Conservation (phyloP, 2,888 invertebrate species). For the Chymomyza amoena region DNA sequence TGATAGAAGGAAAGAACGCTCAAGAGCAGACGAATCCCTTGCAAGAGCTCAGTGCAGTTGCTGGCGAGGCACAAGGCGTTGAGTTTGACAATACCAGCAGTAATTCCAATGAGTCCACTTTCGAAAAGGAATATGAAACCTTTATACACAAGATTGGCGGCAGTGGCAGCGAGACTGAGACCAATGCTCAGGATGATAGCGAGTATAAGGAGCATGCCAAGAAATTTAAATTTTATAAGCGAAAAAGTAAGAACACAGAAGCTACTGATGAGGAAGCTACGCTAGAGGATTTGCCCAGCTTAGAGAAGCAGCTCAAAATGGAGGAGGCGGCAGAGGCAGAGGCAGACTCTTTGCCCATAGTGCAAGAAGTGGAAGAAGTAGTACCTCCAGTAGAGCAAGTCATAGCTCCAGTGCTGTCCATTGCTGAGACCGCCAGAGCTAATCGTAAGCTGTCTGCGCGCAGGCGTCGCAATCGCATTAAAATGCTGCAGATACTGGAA, state of each 20-base stretch:
- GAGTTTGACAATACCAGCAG: constrained; percentile 68
- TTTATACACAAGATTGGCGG: constrained; percentile 70
- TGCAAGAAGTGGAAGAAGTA: not conserved
- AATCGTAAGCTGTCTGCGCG: constrained; percentile 46
- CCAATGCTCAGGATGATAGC: constrained; percentile 16
- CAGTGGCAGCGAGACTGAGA: constrained; percentile 55
- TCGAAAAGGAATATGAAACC: constrained; percentile 74
- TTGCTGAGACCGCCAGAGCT: constrained; percentile 10
- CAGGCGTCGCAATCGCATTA: constrained; percentile 49
- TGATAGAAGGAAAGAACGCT: not conserved
- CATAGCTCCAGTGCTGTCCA: not conserved
- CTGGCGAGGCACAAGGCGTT: constrained; percentile 32
- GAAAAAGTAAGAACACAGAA: constrained; percentile 64
- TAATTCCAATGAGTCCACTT: constrained; percentile 71
- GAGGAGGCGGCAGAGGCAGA: too few species aligned
- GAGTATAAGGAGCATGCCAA: constrained; percentile 56
- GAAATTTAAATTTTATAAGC: constrained; percentile 69
- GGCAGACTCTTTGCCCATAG: not conserved
- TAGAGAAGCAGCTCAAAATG: not conserved
- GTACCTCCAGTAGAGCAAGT: not conserved
- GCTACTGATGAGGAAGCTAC: constrained; percentile 20
- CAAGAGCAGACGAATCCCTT: not conserved
- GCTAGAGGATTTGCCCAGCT: not conserved
- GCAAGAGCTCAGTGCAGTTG: not conserved
- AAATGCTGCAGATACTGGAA: constrained; percentile 57